Conservation (phyloP, 2,888 invertebrate species). For the Osedax fenrisi region DNA sequence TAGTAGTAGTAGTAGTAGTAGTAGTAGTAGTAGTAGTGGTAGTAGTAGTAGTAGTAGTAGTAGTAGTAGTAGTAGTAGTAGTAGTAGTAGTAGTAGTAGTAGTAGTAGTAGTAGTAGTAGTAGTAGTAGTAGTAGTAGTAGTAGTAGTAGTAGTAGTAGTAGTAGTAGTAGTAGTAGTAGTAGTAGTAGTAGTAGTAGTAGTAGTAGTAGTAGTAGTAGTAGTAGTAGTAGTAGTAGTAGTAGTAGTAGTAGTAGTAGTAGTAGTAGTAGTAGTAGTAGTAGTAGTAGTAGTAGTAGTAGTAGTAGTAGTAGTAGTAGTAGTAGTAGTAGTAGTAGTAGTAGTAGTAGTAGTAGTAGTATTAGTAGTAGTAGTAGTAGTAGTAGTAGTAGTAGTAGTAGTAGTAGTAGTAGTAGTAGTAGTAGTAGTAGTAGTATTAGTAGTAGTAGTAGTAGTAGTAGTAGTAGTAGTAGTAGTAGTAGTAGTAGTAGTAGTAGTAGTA, state of each 20-base stretch:
- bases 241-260: slow-evolving; percentile 29
- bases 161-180: too few relatives aligned
- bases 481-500: too few relatives aligned
- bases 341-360: too few relatives aligned
- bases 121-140: too few relatives aligned
- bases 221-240: slow-evolving; percentile 19
- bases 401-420: slow-evolving; percentile 2
- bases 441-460: slow-evolving; percentile 2
- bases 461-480: background rate
- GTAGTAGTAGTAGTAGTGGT: background rate
- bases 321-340: slow-evolving; percentile 7
- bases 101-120: slow-evolving; percentile 2
- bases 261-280: slow-evolving; percentile 31
- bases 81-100: slow-evolving; percentile 2
- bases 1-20: background rate
- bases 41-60: background rate
- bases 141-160: too few relatives aligned
- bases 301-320: slow-evolving; percentile 25
- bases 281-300: slow-evolving; percentile 31
- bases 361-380: slow-evolving; percentile 2
- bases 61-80: slow-evolving; percentile 2
- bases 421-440: too few relatives aligned
- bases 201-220: slow-evolving; percentile 24
- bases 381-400: slow-evolving; percentile 2
- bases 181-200: too few relatives aligned